These are phyloP conservation scores for Berghia stephanieae DNA, from an alignment of 1,140 invertebrate species.

Conservation along the genomic window DNA sequence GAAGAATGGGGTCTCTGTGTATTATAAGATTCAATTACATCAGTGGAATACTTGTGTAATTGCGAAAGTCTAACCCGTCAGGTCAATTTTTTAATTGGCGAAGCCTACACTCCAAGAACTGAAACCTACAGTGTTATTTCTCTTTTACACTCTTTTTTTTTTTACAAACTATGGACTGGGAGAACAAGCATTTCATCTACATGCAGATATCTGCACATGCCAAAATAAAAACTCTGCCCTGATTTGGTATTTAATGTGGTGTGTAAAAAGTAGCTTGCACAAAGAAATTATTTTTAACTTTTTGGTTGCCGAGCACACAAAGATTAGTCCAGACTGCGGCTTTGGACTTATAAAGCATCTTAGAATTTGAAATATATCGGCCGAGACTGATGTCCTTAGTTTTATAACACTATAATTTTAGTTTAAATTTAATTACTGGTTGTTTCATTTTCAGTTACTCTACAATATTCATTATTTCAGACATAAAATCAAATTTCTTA, in stretches of 20 bases:
- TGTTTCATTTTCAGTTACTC: no score
- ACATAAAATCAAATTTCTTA: no score
- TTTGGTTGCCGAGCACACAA: slow-evolving; percentile 29
- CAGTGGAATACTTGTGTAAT: slow-evolving; percentile 37
- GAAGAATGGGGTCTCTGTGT: no score
- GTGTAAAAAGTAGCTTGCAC: slow-evolving; percentile 14
- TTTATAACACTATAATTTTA: not conserved
- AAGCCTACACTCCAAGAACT: slow-evolving; percentile 34
- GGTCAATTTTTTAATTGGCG: slow-evolving; percentile 44
- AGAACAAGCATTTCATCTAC: slow-evolving; percentile 30
- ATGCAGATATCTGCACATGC: slow-evolving; percentile 35
- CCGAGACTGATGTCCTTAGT: not conserved
- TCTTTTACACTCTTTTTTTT: slow-evolving; percentile 35
- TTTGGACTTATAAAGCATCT: slow-evolving; percentile 27
- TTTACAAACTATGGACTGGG: slow-evolving; percentile 35
- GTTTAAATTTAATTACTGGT: no score
- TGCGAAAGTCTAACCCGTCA: not conserved
- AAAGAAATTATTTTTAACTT: slow-evolving; percentile 10
- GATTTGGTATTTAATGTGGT: slow-evolving; percentile 27
- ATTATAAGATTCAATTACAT: no score
- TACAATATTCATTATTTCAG: no score
- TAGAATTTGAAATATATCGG: no score
- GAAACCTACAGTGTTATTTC: slow-evolving; percentile 40
- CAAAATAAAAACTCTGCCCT: slow-evolving; percentile 39
- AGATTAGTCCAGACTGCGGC: slow-evolving; percentile 24